These are phyloP conservation scores for Adelges cooleyi DNA, from an alignment of 1,140 invertebrate species.

Conservation along the genomic window DNA sequence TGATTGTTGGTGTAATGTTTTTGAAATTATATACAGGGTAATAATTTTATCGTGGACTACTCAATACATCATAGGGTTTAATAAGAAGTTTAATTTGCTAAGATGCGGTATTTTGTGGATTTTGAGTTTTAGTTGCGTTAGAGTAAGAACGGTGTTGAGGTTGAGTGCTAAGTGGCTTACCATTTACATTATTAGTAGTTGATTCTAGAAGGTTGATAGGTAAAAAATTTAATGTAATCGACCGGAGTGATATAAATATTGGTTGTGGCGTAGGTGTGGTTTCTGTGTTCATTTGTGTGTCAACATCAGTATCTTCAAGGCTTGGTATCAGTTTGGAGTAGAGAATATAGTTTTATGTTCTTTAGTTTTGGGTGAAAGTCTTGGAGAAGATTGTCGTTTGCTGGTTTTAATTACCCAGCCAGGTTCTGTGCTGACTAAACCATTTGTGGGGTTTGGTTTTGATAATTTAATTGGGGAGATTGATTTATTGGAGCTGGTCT, in stretches of 20 bases:
- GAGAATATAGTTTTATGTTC: too few species aligned
- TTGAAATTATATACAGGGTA: neutral
- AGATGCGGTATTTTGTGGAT: neutral
- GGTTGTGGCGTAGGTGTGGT: neutral
- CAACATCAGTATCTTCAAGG: too few species aligned
- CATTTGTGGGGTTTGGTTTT: too few species aligned
- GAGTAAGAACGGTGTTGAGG: neutral
- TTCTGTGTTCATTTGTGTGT: too few species aligned
- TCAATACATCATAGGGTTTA: too few species aligned
- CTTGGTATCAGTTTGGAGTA: too few species aligned
- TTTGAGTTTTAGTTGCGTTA: neutral
- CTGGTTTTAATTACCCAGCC: too few species aligned
- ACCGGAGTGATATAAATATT: neutral
- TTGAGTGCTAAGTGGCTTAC: neutral
- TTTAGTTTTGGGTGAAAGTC: too few species aligned
- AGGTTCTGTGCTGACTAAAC: too few species aligned
- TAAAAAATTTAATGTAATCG: neutral
- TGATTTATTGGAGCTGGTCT: too few species aligned
- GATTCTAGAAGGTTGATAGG: neutral
- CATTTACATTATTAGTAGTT: neutral
- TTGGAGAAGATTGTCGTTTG: too few species aligned
- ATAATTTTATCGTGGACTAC: constrained; percentile 9
- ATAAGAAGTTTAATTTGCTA: constrained; percentile 4
- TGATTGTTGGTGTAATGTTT: neutral
- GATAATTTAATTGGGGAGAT: too few species aligned